Percentiles rank a stretch among this genome's conserved stretches.
Conservation (phyloP, 2,113 vertebrate genomes). For the Stigmatopora nigra region DNA sequence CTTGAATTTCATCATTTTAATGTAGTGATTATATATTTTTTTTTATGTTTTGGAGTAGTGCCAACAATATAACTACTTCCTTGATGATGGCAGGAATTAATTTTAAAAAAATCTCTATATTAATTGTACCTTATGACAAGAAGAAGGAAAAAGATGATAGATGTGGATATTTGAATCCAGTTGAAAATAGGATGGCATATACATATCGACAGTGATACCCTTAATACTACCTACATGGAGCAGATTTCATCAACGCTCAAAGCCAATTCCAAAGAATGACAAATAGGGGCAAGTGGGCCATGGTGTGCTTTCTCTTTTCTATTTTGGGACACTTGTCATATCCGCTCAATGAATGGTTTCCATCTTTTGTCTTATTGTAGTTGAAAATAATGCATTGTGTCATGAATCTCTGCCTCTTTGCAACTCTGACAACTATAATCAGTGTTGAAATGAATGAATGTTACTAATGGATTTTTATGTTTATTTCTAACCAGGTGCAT, state of each 20-base stretch:
- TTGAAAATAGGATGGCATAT: not conserved
- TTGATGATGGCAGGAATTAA: no score
- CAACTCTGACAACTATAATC: no score
- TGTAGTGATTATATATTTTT: not conserved
- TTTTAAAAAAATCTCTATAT: not conserved
- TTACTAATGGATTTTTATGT: not conserved
- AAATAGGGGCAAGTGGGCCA: not conserved
- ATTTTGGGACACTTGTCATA: not conserved
- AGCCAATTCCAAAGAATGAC: constrained; percentile 1
- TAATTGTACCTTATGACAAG: not conserved
- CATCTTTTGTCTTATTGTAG: not conserved
- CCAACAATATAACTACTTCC: not conserved
- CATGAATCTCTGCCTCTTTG: not conserved
- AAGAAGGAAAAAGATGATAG: not conserved
- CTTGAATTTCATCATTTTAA: not conserved
- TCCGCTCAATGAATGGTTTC: not conserved
- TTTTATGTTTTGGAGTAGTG: not conserved
- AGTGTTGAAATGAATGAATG: no score
- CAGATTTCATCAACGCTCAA: not conserved
- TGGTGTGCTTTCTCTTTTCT: not conserved
- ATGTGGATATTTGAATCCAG: not conserved
- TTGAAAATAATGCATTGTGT: not conserved
- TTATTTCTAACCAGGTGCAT: not conserved
- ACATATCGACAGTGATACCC: not conserved
- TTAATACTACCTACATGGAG: not conserved